Percentiles rank a stretch among this genome's conserved stretches.
Evolutionary conservation across 1,140 invertebrate species (phyloP).

Genomic region (Frieseomelitta varia): DNA sequence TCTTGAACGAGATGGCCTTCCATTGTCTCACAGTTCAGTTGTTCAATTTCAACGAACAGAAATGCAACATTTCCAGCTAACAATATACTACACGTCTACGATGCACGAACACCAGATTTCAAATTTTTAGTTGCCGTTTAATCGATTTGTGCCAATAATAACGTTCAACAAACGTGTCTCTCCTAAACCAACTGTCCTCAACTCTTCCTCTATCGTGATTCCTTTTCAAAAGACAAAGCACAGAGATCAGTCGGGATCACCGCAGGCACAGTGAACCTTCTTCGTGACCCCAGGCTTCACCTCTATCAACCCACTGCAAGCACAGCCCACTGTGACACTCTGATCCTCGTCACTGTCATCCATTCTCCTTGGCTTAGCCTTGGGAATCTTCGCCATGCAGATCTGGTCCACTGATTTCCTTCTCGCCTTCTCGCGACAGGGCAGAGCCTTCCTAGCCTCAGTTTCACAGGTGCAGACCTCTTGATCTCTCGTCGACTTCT

Average conservation of each 20-base stretch:
- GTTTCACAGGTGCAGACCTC: background rate
- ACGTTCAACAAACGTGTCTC: background rate
- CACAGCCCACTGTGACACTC: background rate
- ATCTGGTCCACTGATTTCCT: conserved; percentile 45
- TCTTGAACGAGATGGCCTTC: too few relatives aligned
- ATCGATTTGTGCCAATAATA: background rate
- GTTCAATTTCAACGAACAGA: too few relatives aligned
- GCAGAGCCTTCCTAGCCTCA: background rate
- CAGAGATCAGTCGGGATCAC: conserved; percentile 28
- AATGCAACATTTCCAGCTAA: too few relatives aligned
- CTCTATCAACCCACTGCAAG: background rate
- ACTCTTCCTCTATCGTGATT: too few relatives aligned
- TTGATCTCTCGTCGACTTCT: conserved; percentile 1
- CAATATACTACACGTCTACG: too few relatives aligned
- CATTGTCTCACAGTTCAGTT: too few relatives aligned
- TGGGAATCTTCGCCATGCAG: conserved; percentile 56
- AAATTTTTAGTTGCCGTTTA: too few relatives aligned
- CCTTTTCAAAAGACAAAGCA: background rate
- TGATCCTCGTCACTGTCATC: background rate
- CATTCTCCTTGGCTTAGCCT: conserved; percentile 10
- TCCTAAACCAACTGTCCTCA: background rate
- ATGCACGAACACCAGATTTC: too few relatives aligned
- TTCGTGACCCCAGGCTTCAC: background rate
- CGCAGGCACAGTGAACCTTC: conserved; percentile 19
- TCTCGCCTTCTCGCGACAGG: background rate